Conservation (phyloP, 2,797 vertebrate species). For the Protosalanx chinensis region DNA sequence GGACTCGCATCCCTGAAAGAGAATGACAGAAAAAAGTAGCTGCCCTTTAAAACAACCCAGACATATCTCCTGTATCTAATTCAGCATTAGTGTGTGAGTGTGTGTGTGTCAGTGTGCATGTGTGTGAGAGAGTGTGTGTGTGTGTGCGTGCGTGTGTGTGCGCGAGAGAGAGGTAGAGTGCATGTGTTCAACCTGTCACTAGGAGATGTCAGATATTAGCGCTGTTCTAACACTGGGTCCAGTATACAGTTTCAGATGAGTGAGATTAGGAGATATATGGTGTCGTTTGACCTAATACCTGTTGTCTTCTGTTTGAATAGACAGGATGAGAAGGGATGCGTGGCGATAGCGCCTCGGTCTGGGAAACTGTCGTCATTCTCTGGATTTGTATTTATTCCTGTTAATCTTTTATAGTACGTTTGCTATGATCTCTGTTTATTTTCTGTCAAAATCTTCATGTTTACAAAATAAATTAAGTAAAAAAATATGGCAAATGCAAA, state of each 20-base stretch:
- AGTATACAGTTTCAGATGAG: not conserved
- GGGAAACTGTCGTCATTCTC: slow-evolving; percentile 16
- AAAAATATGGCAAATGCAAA: not conserved
- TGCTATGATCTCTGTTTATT: not conserved
- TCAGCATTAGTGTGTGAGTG: not conserved
- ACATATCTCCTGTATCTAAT: not conserved
- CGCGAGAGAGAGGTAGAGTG: not conserved
- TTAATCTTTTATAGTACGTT: no score
- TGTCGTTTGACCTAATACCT: slow-evolving; percentile 4
- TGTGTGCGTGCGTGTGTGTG: not conserved
- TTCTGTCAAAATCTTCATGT: not conserved
- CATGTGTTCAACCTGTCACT: not conserved
- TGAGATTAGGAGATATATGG: not conserved
- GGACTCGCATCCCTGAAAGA: slow-evolving; percentile 35
- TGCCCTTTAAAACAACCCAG: not conserved
- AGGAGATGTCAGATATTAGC: not conserved
- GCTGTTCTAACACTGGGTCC: not conserved
- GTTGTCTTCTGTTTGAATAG: slow-evolving; percentile 27
- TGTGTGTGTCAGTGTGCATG: slow-evolving; percentile 3
- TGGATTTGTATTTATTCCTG: no score
- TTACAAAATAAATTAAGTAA: no score
- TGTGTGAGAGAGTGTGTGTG: not conserved
- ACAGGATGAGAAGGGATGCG: slow-evolving; percentile 18
- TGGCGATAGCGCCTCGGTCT: slow-evolving; percentile 19
- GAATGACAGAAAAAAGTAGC: slow-evolving; percentile 3